Evolutionary conservation across 2,888 invertebrate species (phyloP).

Genomic region (Therioaphis trifolii): DNA sequence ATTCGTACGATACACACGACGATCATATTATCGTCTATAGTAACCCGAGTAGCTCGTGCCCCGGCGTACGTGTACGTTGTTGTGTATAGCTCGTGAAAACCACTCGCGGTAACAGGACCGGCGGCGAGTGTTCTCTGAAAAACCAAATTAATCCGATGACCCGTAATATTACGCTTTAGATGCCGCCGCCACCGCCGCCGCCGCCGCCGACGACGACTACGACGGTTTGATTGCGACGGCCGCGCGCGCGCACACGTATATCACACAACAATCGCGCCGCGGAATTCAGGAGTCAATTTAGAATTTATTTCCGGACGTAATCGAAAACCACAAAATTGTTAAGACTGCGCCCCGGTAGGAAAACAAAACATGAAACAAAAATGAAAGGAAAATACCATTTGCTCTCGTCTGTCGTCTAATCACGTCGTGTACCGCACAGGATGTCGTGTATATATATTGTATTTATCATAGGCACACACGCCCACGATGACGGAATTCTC

Average conservation of each 20-base stretch:
- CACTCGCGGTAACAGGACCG: slow-evolving; percentile 13
- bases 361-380: too few relatives aligned
- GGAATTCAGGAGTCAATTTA: slow-evolving; percentile 61
- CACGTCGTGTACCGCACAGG: slow-evolving; percentile 50
- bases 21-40: not conserved
- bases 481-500: slow-evolving; percentile 22
- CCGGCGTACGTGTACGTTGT: not conserved
- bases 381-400: too few relatives aligned
- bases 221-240: not conserved
- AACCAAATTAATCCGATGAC: slow-evolving; percentile 38
- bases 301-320: too few relatives aligned
- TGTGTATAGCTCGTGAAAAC: slow-evolving; percentile 46
- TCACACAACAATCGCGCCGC: slow-evolving; percentile 39
- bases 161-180: slow-evolving; percentile 10
- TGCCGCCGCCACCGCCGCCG: slow-evolving; percentile 31
- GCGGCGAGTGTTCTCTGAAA: not conserved
- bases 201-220: not conserved
- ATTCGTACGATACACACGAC: not conserved
- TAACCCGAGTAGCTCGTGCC: not conserved
- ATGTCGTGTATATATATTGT: slow-evolving; percentile 23
- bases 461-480: not conserved
- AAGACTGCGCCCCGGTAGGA: too few relatives aligned
- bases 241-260: too few relatives aligned
- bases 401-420: slow-evolving; percentile 10
- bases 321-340: slow-evolving; percentile 53